Evolutionary conservation across 37 sponge, comb jelly and placozoan species (phyloP).

Genomic region (Halisarca cf. caerulea): DNA sequence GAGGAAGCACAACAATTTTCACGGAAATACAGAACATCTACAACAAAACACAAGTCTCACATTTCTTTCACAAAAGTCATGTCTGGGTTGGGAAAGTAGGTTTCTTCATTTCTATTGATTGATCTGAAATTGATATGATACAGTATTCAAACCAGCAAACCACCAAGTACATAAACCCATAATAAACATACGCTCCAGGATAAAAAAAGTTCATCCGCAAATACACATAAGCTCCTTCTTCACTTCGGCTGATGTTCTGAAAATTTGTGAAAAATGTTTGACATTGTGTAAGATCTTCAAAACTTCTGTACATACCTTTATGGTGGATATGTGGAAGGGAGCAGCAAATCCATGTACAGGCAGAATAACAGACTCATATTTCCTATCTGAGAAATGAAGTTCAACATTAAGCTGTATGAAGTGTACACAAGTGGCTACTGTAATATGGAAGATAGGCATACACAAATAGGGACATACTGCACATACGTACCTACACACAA

Average conservation of each 20-base stretch:
- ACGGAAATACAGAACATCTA: not conserved
- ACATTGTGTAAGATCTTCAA: too few species aligned
- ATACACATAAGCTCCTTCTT: constrained; percentile 94
- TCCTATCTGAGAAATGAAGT: constrained; percentile 48
- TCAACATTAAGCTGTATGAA: not conserved
- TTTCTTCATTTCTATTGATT: constrained; percentile 74
- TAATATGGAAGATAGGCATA: not conserved
- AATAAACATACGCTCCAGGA: constrained; percentile 74
- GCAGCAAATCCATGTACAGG: constrained; percentile 87
- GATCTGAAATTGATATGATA: constrained; percentile 34
- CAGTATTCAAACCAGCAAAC: not conserved
- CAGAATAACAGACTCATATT: constrained; percentile 88
- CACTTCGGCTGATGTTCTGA: constrained; percentile 96
- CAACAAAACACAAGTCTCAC: constrained; percentile 43
- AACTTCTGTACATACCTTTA: constrained; percentile 68
- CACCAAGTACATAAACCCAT: not conserved
- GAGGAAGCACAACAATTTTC: too few species aligned
- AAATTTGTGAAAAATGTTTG: too few species aligned
- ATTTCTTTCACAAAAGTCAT: constrained; percentile 94
- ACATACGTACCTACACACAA: constrained; percentile 81
- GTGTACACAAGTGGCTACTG: not conserved
- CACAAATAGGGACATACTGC: not conserved
- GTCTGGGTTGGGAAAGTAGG: constrained; percentile 81
- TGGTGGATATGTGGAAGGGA: constrained; percentile 93
- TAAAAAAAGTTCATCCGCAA: constrained; percentile 92